These are phyloP conservation scores for Carterocephalus palaemon DNA, from an alignment of 2,888 invertebrate species.

Conservation along the genomic window DNA sequence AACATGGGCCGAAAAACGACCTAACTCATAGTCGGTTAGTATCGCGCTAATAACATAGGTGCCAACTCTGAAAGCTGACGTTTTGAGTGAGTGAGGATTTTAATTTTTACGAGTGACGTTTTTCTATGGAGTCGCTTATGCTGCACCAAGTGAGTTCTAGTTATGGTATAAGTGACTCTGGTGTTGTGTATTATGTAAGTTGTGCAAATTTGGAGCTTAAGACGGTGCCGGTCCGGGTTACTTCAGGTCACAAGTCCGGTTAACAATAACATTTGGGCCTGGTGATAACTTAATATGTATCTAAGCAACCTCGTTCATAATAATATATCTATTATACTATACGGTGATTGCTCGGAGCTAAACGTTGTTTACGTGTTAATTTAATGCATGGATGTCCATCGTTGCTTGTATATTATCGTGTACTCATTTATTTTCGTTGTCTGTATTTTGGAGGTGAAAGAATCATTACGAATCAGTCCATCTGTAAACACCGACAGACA, in stretches of 20 bases:
- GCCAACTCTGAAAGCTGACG: conserved; percentile 46
- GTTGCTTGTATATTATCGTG: background rate
- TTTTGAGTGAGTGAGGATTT: conserved; percentile 70
- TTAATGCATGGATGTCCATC: no score
- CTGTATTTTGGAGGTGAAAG: background rate
- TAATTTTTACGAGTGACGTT: conserved; percentile 47
- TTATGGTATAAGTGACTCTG: conserved; percentile 27
- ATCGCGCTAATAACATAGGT: conserved; percentile 40
- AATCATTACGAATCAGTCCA: background rate
- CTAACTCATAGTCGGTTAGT: conserved; percentile 25
- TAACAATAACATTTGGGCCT: no score
- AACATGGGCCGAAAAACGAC: conserved; percentile 48
- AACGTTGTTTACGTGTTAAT: no score
- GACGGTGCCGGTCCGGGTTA: conserved; percentile 12
- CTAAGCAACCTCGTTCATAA: background rate
- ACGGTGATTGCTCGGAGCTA: no score
- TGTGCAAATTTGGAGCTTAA: no score
- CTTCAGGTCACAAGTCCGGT: conserved; percentile 11
- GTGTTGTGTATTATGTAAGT: conserved; percentile 32
- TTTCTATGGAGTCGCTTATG: conserved; percentile 49
- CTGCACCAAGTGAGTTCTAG: conserved; percentile 56
- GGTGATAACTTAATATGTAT: conserved; percentile 5
- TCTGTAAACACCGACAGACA: background rate
- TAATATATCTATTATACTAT: no score
- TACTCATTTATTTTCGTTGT: conserved; percentile 5